Percentiles rank a stretch among this genome's conserved stretches.
phyloP scores from a whole-genome alignment of 2,797 vertebrate genomes.

The Sitta carolinensis region DNA sequence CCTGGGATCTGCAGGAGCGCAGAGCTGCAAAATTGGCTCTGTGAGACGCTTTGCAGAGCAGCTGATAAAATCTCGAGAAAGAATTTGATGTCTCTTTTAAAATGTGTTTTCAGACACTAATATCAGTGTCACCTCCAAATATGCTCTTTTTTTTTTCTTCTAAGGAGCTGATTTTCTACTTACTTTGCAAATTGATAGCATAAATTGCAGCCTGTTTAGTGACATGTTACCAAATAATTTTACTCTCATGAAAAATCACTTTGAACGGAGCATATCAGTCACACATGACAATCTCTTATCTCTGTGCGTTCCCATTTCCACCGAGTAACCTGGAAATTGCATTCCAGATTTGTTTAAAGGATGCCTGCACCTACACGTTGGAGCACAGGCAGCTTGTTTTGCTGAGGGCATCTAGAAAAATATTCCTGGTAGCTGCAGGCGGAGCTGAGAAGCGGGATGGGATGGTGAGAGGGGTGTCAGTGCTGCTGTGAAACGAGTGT shows the following conservation, averaged over 20 bases:
- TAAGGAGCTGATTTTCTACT: constrained; percentile 57
- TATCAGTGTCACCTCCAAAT: constrained; percentile 55
- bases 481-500: background rate
- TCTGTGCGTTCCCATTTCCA: background rate
- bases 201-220: constrained; percentile 70
- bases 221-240: constrained; percentile 64
- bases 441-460: background rate
- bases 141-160: background rate
- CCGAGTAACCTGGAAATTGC: background rate
- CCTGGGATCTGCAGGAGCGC: background rate
- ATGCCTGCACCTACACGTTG: background rate
- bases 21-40: background rate
- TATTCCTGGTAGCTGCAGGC: background rate
- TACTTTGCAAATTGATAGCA: constrained; percentile 53
- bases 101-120: constrained; percentile 9
- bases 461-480: background rate
- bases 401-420: background rate
- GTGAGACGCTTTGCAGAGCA: background rate
- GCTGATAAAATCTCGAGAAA: background rate
- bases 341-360: background rate
- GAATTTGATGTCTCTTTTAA: background rate
- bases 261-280: constrained; percentile 54
- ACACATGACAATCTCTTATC: constrained; percentile 52
- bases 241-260: constrained; percentile 61
- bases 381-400: background rate